These are phyloP conservation scores for Bos taurus DNA, from an alignment of 2,113 vertebrate species.

Conservation along the genomic window DNA sequence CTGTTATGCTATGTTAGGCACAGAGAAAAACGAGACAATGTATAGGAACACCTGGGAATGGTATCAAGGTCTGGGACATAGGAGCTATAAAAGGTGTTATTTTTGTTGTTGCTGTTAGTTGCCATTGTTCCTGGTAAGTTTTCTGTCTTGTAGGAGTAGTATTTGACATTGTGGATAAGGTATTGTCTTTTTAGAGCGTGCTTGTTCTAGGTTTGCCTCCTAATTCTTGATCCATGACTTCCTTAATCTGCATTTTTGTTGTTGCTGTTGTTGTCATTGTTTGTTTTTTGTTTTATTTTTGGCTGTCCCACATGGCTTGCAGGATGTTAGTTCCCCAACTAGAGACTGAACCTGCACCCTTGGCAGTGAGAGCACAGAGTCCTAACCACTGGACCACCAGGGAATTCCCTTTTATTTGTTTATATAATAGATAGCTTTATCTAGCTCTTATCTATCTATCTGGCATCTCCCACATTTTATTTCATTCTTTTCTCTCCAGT, in stretches of 20 bases:
- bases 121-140: neutral
- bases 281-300: neutral
- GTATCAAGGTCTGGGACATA: neutral
- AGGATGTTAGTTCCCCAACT: neutral
- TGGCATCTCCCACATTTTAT: neutral
- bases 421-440: neutral
- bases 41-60: neutral
- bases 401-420: neutral
- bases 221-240: neutral
- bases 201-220: neutral
- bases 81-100: neutral
- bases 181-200: neutral
- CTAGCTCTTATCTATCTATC: neutral
- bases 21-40: neutral
- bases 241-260: neutral
- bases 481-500: neutral
- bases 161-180: neutral
- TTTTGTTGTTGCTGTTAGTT: neutral
- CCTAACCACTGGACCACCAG: neutral
- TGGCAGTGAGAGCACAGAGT: neutral
- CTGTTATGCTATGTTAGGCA: neutral
- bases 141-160: neutral
- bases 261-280: neutral
- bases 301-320: neutral
- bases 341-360: neutral